phyloP scores from a whole-genome alignment of 2,888 invertebrate species.

The Lacanobia wlatinum region DNA sequence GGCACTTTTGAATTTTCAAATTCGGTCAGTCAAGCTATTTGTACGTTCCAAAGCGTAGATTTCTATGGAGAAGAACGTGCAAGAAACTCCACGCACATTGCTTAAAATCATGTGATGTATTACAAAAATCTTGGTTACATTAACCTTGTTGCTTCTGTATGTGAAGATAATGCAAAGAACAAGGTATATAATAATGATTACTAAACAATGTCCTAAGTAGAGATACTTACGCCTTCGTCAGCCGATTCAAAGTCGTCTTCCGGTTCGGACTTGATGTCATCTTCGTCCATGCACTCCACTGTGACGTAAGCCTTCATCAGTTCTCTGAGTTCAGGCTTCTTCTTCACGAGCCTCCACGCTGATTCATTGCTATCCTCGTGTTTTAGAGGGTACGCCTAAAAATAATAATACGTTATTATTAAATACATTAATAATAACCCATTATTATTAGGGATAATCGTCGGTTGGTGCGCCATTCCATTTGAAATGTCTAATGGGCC shows the following conservation, averaged over 20 bases:
- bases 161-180: too few species aligned
- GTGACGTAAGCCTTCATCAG: conserved; percentile 51
- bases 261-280: conserved; percentile 81
- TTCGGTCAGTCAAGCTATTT: too few species aligned
- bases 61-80: too few species aligned
- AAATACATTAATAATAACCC: background rate
- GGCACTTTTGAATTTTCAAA: too few species aligned
- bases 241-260: conserved; percentile 87
- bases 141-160: too few species aligned
- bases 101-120: too few species aligned
- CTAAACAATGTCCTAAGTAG: background rate
- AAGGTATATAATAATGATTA: too few species aligned
- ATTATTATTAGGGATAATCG: background rate
- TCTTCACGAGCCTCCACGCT: conserved; percentile 77
- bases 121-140: too few species aligned
- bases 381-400: conserved; percentile 80
- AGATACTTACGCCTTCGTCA: conserved; percentile 83
- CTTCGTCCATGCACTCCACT: conserved; percentile 63
- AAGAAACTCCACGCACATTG: too few species aligned
- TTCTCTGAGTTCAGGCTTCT: conserved; percentile 73
- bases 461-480: too few species aligned
- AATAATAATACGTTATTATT: background rate
- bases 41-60: too few species aligned
- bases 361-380: conserved; percentile 71
- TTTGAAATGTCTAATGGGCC: too few species aligned